A percentile compares a stretch with the other conserved stretches of the same genome.
Evolutionary conservation across 2,888 invertebrate species (phyloP).

Genomic region (Crocallis elinguaria): DNA sequence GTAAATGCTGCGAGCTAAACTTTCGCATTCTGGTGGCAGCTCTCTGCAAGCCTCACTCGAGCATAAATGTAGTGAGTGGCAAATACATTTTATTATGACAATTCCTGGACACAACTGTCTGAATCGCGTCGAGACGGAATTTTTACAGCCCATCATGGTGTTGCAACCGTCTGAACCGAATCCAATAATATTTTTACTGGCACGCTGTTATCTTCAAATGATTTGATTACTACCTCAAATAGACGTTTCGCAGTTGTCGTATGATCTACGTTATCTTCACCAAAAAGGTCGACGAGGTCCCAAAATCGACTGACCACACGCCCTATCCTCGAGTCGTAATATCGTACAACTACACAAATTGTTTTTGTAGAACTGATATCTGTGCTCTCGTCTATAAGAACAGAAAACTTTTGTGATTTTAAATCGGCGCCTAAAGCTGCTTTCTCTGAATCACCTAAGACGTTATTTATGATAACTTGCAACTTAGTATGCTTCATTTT

Average conservation of each 20-base stretch:
- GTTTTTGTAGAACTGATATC: conserved; percentile 6
- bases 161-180: conserved; percentile 35
- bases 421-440: too few species aligned
- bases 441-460: conserved; percentile 1
- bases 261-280: neutral
- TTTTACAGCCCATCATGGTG: conserved; percentile 17
- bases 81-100: conserved; percentile 26
- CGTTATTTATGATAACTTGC: conserved; percentile 1
- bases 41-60: conserved; percentile 28
- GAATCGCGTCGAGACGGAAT: conserved; percentile 23
- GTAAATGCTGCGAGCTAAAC: conserved; percentile 23
- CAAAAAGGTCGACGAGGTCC: conserved; percentile 4
- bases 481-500: conserved; percentile 1
- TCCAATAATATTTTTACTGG: conserved; percentile 24
- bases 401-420: too few species aligned
- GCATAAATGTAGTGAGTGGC: conserved; percentile 35
- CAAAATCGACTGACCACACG: neutral
- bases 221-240: neutral
- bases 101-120: conserved; percentile 29
- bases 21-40: conserved; percentile 29
- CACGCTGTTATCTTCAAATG: neutral
- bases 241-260: too few species aligned
- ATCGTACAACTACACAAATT: too few species aligned
- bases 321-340: too few species aligned
- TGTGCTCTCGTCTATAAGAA: conserved; percentile 13